These are phyloP conservation scores for Chymomyza costata DNA, from an alignment of 1,140 invertebrate genomes.

Conservation along the genomic window DNA sequence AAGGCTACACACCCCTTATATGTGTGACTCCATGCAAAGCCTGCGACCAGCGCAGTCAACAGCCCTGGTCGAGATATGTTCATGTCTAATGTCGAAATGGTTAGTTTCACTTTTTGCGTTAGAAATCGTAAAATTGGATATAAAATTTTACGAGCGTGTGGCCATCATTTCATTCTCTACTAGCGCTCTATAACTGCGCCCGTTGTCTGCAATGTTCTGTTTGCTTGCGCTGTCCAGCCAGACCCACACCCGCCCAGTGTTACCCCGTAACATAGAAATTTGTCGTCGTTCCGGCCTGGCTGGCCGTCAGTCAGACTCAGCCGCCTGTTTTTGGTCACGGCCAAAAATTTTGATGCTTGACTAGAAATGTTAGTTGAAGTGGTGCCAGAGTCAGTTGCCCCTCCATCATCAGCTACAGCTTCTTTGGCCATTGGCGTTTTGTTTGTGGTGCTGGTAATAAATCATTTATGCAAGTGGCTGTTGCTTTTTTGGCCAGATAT, in stretches of 20 bases:
- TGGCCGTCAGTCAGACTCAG: not conserved
- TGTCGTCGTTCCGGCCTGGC: too few relatives aligned
- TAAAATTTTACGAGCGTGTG: conserved; percentile 72
- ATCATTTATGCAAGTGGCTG: conserved; percentile 69
- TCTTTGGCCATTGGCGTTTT: conserved; percentile 26
- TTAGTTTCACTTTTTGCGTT: conserved; percentile 73
- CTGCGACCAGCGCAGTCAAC: not conserved
- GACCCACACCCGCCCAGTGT: too few relatives aligned
- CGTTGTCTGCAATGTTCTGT: conserved; percentile 51
- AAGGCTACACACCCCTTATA: not conserved
- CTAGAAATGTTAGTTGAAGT: conserved; percentile 63
- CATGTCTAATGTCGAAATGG: conserved; percentile 73
- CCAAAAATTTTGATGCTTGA: conserved; percentile 70
- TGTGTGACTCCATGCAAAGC: not conserved
- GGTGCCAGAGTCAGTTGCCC: conserved; percentile 30
- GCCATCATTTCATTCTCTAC: conserved; percentile 22
- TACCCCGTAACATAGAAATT: too few relatives aligned
- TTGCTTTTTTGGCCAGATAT: conserved; percentile 56
- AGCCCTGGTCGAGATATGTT: conserved; percentile 56
- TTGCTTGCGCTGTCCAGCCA: conserved; percentile 37
- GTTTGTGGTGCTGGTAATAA: conserved; percentile 59
- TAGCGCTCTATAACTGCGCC: not conserved
- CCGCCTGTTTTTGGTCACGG: conserved; percentile 65
- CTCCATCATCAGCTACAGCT: conserved; percentile 13
- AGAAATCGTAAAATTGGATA: conserved; percentile 73